Evolutionary conservation across 1,140 invertebrate species (phyloP).

Genomic region (Drosophila obscura): DNA sequence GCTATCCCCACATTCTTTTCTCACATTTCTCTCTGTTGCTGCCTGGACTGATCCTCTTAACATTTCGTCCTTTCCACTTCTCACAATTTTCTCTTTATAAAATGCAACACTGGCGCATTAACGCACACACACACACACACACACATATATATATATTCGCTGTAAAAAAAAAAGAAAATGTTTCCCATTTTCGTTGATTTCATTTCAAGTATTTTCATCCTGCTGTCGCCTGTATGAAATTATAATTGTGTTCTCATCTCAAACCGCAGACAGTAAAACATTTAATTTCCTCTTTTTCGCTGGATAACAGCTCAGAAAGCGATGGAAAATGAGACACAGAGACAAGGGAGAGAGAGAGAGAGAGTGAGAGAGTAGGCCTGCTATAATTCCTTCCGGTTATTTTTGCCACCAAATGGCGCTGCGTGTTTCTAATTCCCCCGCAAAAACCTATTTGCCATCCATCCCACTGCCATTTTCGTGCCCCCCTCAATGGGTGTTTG

Average conservation of each 20-base stretch:
- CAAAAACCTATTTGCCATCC: slow-evolving; percentile 62
- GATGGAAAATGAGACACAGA: background rate
- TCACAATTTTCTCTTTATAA: slow-evolving; percentile 47
- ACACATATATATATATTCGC: background rate
- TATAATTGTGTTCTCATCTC: slow-evolving; percentile 68
- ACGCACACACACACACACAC: slow-evolving; percentile 14
- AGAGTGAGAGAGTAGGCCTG: slow-evolving; percentile 26
- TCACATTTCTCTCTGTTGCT: slow-evolving; percentile 19
- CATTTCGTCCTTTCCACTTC: slow-evolving; percentile 26
- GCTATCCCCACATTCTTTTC: slow-evolving; percentile 3
- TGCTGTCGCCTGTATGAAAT: slow-evolving; percentile 56
- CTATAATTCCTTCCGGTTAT: slow-evolving; percentile 80
- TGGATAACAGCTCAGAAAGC: slow-evolving; percentile 20
- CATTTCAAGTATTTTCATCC: slow-evolving; percentile 52
- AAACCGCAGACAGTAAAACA: slow-evolving; percentile 77
- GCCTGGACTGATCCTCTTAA: slow-evolving; percentile 67
- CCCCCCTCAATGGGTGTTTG: slow-evolving; percentile 9
- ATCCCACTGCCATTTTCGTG: slow-evolving; percentile 7
- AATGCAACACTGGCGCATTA: slow-evolving; percentile 64
- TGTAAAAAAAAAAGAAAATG: slow-evolving; percentile 24
- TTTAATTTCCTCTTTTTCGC: slow-evolving; percentile 71
- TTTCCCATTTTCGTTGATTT: slow-evolving; percentile 66
- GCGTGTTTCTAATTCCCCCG: slow-evolving; percentile 70
- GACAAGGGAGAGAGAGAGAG: background rate
- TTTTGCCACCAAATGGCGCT: slow-evolving; percentile 62